A percentile compares a stretch with the other conserved stretches of the same genome.
Conservation (phyloP, 1,140 invertebrate species). For the Aphaenogaster rudis region DNA sequence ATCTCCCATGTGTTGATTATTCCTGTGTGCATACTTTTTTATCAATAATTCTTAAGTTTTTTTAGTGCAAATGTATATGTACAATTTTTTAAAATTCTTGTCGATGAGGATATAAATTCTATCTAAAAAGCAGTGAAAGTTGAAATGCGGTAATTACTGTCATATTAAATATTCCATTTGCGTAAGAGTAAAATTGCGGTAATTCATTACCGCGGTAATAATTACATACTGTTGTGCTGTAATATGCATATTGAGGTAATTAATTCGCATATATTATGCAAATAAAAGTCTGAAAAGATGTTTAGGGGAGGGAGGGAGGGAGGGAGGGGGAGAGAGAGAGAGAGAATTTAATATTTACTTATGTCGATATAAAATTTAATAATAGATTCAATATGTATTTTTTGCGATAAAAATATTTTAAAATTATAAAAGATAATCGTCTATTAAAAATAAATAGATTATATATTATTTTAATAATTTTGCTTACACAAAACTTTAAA, state of each 20-base stretch:
- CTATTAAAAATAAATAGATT: not conserved
- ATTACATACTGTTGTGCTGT: slow-evolving; percentile 39
- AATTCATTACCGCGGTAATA: slow-evolving; percentile 47
- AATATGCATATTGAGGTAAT: slow-evolving; percentile 48
- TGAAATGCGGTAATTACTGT: slow-evolving; percentile 23
- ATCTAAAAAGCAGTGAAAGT: slow-evolving; percentile 39
- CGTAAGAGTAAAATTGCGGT: slow-evolving; percentile 48
- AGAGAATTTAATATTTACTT: slow-evolving; percentile 5
- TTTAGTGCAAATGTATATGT: not conserved
- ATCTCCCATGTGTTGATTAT: not conserved
- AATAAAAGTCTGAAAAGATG: slow-evolving; percentile 42
- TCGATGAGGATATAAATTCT: not conserved
- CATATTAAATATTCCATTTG: slow-evolving; percentile 40
- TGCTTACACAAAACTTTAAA: not conserved
- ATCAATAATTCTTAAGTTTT: not conserved
- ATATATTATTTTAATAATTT: slow-evolving; percentile 14
- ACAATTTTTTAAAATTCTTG: not conserved
- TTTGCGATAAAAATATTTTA: not conserved
- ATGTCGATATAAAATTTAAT: slow-evolving; percentile 17
- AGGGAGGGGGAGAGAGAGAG: not conserved
- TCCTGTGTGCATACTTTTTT: not conserved
- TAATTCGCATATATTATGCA: slow-evolving; percentile 46
- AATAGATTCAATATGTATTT: not conserved
- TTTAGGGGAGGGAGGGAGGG: not conserved
- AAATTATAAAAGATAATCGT: not conserved